Base-by-base conservation (phyloP, 1,140 invertebrate genomes). In the Pseudomyrmex cubaensis region DNA sequence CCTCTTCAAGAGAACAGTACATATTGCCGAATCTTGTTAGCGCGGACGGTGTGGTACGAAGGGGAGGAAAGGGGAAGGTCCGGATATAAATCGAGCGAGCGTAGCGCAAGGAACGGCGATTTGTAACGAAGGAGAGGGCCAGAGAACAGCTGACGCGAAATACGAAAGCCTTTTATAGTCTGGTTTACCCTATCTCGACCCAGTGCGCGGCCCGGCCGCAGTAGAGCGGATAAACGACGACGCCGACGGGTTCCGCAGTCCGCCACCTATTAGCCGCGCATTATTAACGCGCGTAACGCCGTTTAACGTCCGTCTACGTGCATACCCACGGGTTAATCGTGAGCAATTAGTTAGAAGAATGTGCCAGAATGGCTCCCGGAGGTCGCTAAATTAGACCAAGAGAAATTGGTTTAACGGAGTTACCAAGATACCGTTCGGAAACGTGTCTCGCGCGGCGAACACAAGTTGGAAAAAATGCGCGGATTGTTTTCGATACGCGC, bases 281-380 rank as follows among this genome's bases (percentile, higher is more conserved):
- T 89, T 89, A 89, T 89, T 89, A 88, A 85, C 84, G 86, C 84
- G 67, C 75, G 78, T 88, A 74, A 88, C 84, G 73, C 86, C 72
- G 72, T 35, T 75, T 66, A 76, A 87, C 77, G 67, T 80, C 67
- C 69, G 86, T 85, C 87, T 85, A 87, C 87, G 86, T 44, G 61
- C 67, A 35, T 46, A 59, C 48, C 66, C 52, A 62, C 13, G 22
- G 59, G 87, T 85, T 89, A 89, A 89, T 88, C 87, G 87, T 80
- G 85, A 84, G 84, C 87, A 89, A 89, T 89, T 89, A 89, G 87
- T 57, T 78, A 64, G 80, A 88, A 88, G 86, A 88, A 88, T 85
- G 77, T 73, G 84, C 73, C 59, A 17, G 48, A 63, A 57, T 54
- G 46, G 69, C 56, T 63, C 73, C 63, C 67, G 82, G 73, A 61